Evolutionary conservation across 2,797 vertebrate genomes (phyloP).

Genomic region (Potorous gilbertii): DNA sequence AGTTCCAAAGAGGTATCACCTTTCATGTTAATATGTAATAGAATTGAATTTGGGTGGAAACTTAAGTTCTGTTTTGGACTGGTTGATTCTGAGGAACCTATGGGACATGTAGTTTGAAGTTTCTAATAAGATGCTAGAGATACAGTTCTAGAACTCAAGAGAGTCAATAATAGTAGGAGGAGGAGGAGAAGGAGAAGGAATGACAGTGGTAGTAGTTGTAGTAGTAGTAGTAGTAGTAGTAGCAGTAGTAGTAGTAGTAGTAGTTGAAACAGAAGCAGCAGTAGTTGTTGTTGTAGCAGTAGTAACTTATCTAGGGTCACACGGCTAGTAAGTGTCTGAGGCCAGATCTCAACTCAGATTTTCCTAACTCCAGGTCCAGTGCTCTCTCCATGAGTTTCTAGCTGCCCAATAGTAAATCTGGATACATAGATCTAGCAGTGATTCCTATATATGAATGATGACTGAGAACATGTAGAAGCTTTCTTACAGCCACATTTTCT

Average conservation of each 20-base stretch:
- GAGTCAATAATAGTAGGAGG: neutral
- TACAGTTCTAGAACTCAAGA: neutral
- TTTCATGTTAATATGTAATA: neutral
- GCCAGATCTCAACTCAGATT: neutral
- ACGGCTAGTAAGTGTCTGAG: neutral
- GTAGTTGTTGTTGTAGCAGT: no score
- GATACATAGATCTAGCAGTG: neutral
- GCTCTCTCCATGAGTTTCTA: neutral
- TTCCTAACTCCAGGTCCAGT: neutral
- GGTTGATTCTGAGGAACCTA: neutral
- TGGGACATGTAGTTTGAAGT: neutral
- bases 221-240: no score
- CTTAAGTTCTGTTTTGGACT: neutral
- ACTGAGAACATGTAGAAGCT: neutral
- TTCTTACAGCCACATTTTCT: neutral
- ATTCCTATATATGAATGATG: neutral
- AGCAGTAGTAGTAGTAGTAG: neutral
- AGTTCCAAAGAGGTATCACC: neutral
- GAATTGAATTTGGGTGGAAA: neutral
- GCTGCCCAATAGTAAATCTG: neutral
- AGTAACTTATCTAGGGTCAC: neutral
- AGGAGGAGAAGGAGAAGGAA: neutral
- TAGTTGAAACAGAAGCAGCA: rapidly evolving
- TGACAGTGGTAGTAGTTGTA: neutral
- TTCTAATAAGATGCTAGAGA: neutral